Percentiles rank a stretch among this genome's conserved stretches.
Conservation (phyloP, 2,113 vertebrate species). For the Protobothrops flavoviridis region DNA sequence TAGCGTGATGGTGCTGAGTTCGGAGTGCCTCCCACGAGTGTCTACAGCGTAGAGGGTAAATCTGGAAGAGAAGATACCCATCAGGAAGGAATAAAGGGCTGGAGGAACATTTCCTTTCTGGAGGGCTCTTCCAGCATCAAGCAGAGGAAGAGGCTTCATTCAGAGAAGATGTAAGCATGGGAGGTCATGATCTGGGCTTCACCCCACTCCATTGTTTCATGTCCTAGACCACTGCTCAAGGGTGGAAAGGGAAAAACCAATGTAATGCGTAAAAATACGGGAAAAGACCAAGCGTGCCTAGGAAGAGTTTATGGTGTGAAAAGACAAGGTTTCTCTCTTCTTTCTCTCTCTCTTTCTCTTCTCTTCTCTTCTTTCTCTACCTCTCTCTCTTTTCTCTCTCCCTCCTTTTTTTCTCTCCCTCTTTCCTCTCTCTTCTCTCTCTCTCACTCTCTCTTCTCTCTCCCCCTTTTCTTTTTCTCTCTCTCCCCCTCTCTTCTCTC, state of each 20-base stretch:
- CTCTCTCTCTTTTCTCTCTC: no score
- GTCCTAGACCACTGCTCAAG: background rate
- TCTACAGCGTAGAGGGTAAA: slow-evolving; percentile 94
- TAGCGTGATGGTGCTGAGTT: slow-evolving; percentile 87
- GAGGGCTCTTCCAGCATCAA: background rate
- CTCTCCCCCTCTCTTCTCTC: no score
- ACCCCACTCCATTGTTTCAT: background rate
- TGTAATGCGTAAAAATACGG: background rate
- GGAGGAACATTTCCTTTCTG: background rate
- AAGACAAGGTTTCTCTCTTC: background rate
- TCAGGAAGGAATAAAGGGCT: background rate
- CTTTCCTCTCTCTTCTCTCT: no score
- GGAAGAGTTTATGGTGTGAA: slow-evolving; percentile 22
- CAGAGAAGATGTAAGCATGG: background rate
- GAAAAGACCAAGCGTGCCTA: background rate
- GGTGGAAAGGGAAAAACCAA: background rate
- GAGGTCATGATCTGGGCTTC: background rate
- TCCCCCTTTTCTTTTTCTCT: rapidly evolving
- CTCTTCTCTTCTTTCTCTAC: no score
- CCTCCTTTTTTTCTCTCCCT: no score
- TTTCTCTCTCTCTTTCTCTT: no score
- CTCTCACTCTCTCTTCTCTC: no score
- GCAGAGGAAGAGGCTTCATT: background rate
- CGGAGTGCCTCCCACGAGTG: slow-evolving; percentile 89
- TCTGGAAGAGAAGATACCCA: slow-evolving; percentile 67